Evolutionary conservation across 1,140 invertebrate genomes (phyloP).

Genomic region (Watersipora subatra): DNA sequence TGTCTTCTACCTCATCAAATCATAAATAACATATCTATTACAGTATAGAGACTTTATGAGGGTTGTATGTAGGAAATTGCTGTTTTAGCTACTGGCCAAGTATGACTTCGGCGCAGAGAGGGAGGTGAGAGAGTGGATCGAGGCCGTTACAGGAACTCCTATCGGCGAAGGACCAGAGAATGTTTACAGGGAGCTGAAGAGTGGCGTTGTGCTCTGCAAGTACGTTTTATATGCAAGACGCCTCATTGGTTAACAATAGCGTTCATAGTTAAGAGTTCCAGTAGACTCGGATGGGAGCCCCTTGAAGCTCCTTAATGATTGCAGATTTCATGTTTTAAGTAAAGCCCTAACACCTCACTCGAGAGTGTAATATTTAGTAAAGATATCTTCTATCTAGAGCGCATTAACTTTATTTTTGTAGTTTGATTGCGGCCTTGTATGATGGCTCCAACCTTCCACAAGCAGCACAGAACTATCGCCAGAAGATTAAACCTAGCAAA

Average conservation of each 20-base stretch:
- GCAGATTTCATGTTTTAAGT: no score
- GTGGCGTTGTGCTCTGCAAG: conserved; percentile 10
- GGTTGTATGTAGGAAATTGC: no score
- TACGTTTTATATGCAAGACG: no score
- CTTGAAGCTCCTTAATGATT: no score
- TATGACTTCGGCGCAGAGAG: conserved; percentile 10
- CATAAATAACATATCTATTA: no score
- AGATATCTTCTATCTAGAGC: no score
- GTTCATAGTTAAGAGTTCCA: not conserved
- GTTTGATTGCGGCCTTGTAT: conserved; percentile 4
- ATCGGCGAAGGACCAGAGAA: conserved; percentile 6
- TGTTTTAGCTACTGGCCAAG: conserved; percentile 10
- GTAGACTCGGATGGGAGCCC: no score
- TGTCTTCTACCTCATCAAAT: no score
- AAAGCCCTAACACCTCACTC: no score
- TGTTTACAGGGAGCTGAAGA: conserved; percentile 6
- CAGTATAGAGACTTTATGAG: no score
- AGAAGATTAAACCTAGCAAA: conserved; percentile 21
- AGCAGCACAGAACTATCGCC: not conserved
- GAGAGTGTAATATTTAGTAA: no score
- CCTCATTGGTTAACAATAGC: no score
- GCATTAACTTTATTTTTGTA: not conserved
- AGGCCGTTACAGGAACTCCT: conserved; percentile 3
- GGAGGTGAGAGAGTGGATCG: conserved; percentile 13
- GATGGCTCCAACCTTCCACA: conserved; percentile 4